These are phyloP conservation scores for Athalia circularis DNA, from an alignment of 2,888 invertebrate species.

Conservation along the genomic window DNA sequence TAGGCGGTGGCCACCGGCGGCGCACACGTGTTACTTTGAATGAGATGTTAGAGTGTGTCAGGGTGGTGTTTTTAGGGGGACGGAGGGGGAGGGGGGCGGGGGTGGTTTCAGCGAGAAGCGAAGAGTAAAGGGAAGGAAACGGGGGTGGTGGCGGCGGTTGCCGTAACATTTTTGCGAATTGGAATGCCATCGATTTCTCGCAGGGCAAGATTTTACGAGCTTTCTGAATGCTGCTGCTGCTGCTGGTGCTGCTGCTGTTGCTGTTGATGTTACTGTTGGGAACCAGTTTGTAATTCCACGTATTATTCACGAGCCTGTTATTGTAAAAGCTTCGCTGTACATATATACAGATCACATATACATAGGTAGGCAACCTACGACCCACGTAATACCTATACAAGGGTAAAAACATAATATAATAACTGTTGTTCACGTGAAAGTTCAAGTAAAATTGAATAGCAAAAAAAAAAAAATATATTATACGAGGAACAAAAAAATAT, in stretches of 20 bases:
- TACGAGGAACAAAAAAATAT: too few relatives aligned
- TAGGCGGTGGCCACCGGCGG: constrained; percentile 22
- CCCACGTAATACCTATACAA: not conserved
- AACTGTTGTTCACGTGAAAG: not conserved
- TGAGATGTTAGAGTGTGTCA: constrained; percentile 41
- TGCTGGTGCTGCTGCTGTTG: too few relatives aligned
- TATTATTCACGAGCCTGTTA: constrained; percentile 45
- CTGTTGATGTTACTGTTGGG: not conserved
- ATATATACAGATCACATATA: not conserved
- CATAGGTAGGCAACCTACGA: not conserved
- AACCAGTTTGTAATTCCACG: constrained; percentile 42
- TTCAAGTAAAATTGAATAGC: too few relatives aligned
- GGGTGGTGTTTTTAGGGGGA: constrained; percentile 36
- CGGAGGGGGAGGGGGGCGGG: constrained; percentile 49
- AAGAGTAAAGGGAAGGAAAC: constrained; percentile 41
- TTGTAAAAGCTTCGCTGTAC: constrained; percentile 37
- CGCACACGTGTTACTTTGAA: constrained; percentile 7
- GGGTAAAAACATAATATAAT: not conserved
- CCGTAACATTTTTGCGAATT: constrained; percentile 42
- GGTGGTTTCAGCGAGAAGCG: too few relatives aligned
- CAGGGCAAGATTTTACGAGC: constrained; percentile 42
- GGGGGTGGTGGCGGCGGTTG: constrained; percentile 49
- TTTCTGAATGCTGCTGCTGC: constrained; percentile 14
- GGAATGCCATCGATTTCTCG: constrained; percentile 42
- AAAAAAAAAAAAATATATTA: too few relatives aligned